Conservation (phyloP, 2,888 invertebrate species). For the Conus canariensis region DNA sequence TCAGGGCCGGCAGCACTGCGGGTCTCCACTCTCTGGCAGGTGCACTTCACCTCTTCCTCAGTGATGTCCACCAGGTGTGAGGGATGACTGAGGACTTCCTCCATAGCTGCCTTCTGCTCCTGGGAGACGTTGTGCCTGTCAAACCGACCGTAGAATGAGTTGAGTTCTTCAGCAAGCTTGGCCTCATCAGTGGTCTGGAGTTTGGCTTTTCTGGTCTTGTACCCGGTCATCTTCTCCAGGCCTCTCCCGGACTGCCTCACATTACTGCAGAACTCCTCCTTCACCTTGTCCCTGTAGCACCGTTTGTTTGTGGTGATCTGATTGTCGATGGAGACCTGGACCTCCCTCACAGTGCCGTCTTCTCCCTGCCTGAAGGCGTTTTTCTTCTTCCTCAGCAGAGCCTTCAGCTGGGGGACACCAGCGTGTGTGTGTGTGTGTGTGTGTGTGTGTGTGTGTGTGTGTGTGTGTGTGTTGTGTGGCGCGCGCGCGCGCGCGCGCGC, state of each 20-base stretch:
- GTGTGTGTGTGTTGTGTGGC: too few relatives aligned
- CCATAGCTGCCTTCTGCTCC: background rate
- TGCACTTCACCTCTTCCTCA: background rate
- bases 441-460: too few relatives aligned
- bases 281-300: background rate
- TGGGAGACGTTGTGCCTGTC: background rate
- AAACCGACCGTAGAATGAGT: background rate
- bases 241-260: background rate
- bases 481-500: too few relatives aligned
- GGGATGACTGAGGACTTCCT: background rate
- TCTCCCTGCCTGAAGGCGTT: background rate
- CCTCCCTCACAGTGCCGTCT: too few relatives aligned
- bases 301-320: background rate
- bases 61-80: background rate
- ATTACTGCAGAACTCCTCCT: background rate
- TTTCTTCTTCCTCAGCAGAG: background rate
- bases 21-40: background rate
- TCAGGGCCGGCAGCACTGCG: background rate
- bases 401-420: background rate
- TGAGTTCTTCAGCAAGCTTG: constrained; percentile 8
- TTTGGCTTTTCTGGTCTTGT: background rate
- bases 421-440: too few relatives aligned
- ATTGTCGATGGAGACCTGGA: background rate
- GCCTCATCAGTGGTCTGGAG: background rate
- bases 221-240: background rate